phyloP scores from a whole-genome alignment of 2,113 vertebrate species.

The Cyrtonyx montezumae region DNA sequence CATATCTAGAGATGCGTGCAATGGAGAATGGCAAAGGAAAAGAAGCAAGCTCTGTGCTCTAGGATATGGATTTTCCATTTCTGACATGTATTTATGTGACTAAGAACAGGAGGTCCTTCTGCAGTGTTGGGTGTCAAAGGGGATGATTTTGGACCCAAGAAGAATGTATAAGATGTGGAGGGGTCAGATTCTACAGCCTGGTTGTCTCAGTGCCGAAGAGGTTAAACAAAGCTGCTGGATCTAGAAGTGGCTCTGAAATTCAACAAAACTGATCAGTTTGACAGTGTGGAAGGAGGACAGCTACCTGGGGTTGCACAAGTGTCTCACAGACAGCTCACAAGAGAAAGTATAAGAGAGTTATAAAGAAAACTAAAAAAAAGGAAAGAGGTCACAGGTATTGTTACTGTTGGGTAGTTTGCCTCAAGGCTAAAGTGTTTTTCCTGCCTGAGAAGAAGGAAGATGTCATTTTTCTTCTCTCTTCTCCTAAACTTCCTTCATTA shows the following conservation, averaged over 20 bases:
- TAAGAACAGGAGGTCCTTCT: not conserved
- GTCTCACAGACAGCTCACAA: not conserved
- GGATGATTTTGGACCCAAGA: not conserved
- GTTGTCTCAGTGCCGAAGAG: not conserved
- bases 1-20: accelerated
- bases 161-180: accelerated
- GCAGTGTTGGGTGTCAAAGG: not conserved
- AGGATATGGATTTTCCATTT: not conserved
- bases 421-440: not conserved
- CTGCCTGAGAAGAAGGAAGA: not conserved
- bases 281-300: not conserved
- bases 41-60: not conserved
- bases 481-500: not conserved
- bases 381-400: not conserved
- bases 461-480: not conserved
- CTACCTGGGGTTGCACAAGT: accelerated
- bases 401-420: not conserved
- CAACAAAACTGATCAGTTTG: not conserved
- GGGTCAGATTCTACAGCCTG: not conserved
- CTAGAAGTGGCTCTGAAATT: not conserved
- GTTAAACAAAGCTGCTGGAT: not conserved
- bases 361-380: not conserved
- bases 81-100: not conserved
- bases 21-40: not conserved
- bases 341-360: not conserved